These are phyloP conservation scores for Misgurnus anguillicaudatus DNA, from an alignment of 2,113 vertebrate genomes.

Conservation along the genomic window DNA sequence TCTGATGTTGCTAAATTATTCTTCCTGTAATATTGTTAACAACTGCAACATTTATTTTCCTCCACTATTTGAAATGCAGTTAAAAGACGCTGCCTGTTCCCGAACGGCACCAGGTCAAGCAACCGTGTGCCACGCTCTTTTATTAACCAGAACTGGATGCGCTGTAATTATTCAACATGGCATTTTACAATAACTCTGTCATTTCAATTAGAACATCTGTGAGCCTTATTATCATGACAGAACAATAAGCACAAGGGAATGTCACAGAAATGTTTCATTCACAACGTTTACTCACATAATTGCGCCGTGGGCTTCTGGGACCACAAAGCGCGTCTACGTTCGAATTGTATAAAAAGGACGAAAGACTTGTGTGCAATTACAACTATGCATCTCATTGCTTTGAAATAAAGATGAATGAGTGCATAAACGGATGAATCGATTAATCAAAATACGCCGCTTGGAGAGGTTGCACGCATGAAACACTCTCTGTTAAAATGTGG, in stretches of 20 bases:
- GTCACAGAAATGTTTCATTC: not conserved
- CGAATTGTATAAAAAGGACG: not conserved
- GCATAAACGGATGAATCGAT: constrained; percentile 13
- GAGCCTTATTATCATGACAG: not conserved
- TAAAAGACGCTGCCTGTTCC: not conserved
- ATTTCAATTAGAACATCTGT: constrained; percentile 25
- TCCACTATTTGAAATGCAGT: not conserved
- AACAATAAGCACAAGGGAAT: constrained; percentile 11
- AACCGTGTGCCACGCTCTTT: not conserved
- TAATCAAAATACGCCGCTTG: constrained; percentile 16
- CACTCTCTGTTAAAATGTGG: not conserved
- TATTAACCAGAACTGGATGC: not conserved
- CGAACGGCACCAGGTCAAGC: not conserved
- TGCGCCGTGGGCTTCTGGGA: constrained; percentile 21
- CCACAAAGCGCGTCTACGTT: constrained; percentile 1
- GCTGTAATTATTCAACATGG: not conserved
- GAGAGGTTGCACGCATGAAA: not conserved
- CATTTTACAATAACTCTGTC: constrained; percentile 10
- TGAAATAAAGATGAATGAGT: constrained; percentile 3
- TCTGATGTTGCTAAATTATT: not conserved
- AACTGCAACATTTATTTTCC: not conserved
- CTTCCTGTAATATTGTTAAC: not conserved
- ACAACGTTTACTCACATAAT: constrained; percentile 18
- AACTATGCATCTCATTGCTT: constrained; percentile 25
- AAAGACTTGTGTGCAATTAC: constrained; percentile 10